Base-by-base conservation (phyloP, 2,113 vertebrate genomes). In the Dendropsophus ebraccatus region DNA sequence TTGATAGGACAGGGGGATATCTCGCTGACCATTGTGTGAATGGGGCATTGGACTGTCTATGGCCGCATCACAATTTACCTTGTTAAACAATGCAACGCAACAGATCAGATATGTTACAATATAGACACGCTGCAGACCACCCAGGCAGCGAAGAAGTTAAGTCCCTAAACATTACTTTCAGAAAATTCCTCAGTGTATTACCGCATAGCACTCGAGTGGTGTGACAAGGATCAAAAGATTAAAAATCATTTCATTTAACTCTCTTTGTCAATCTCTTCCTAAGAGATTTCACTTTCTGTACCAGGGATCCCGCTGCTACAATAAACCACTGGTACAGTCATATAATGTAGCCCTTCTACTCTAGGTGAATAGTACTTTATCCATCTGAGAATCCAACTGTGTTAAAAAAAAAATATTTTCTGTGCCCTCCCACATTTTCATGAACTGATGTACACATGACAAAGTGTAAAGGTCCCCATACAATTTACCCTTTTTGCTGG, bases 131-230 rank as follows among this genome's bases (percentile, higher is more conserved):
- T 47, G 45, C 74, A 50, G 89, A 88, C 73, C 77, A 87, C 87
- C 86, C 28, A 87, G 87, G 81, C 88, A 25, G 1, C 77, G 88
- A 88, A 58, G 83, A 87, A 89, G 65, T 87, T 87, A 89, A 88
- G 89, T 92, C 0, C 75, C 87, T 88, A 89, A 12, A 83, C 88
- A 89, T 87, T 70, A 80, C 89, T 91, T 92, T 90, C 91, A 91
- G 91, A 84, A 93, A 93, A 96, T 95, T 96, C 95, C 92, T 94
- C 58, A 89, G 91, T 96, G 95, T 95, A 95, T 94, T 95, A 96
- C 85, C 82, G 91, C 93, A 93, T 90, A 94, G 92, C 92, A 94
- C 91, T 91, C 91, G 82, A 89, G 87, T 88, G 90, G 91, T 93
- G 93, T 95, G 93, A 95, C 92, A 92, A 89, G 93, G 94, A 93